A percentile compares a stretch with the other conserved stretches of the same genome.
Evolutionary conservation across 2,888 invertebrate genomes (phyloP).

Genomic region (Archaeoteleia sp.): DNA sequence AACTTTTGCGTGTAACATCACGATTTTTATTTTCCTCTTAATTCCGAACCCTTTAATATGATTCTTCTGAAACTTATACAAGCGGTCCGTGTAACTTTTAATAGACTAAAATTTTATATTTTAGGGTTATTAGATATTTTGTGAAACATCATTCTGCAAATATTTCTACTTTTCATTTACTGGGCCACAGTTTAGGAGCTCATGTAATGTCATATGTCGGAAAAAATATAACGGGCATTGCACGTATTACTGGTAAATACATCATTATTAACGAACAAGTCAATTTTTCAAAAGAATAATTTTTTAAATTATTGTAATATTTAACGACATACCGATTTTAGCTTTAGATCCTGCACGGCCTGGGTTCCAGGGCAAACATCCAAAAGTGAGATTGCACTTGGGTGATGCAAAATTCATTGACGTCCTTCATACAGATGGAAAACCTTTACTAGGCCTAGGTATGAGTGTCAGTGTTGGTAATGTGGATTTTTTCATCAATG

Average conservation of each 20-base stretch:
- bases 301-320: too few species aligned
- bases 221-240: conserved; percentile 60
- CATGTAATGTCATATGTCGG: conserved; percentile 68
- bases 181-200: conserved; percentile 70
- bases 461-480: conserved; percentile 66
- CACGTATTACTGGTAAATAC: conserved; percentile 77
- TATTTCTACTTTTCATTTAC: conserved; percentile 60
- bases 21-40: too few species aligned
- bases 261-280: too few species aligned
- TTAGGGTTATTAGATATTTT: conserved; percentile 60
- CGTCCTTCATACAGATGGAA: conserved; percentile 72
- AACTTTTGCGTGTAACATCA: too few species aligned
- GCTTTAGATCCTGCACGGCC: conserved; percentile 74
- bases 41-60: too few species aligned
- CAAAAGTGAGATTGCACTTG: conserved; percentile 67
- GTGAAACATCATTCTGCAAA: conserved; percentile 51
- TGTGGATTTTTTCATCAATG: conserved; percentile 76
- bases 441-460: conserved; percentile 67
- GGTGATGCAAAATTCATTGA: conserved; percentile 71
- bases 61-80: too few species aligned
- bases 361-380: conserved; percentile 70
- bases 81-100: too few species aligned
- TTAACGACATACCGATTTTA: conserved; percentile 32
- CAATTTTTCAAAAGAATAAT: too few species aligned
- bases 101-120: too few species aligned